Conservation (phyloP, 2,797 vertebrate genomes). For the Sciurus vulgaris region DNA sequence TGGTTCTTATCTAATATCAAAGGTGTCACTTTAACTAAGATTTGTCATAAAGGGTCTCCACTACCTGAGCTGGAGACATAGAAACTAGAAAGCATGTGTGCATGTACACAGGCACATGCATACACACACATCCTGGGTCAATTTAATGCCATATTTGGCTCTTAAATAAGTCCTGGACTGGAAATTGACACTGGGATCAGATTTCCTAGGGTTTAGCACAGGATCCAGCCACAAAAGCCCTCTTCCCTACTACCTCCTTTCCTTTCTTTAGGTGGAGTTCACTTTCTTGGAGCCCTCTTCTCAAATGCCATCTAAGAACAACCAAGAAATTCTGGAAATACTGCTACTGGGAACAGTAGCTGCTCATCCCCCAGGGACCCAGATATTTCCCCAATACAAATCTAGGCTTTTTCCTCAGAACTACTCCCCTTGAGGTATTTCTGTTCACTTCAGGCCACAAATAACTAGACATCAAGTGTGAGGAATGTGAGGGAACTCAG, state of each 20-base stretch:
- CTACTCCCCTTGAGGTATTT: neutral
- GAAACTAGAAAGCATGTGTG: neutral
- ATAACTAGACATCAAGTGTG: neutral
- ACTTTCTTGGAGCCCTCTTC: neutral
- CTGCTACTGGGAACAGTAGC: neutral
- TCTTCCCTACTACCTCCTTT: neutral
- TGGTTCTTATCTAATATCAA: neutral
- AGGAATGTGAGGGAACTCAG: neutral
- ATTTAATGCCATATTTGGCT: conserved; percentile 22
- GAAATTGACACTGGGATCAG: neutral
- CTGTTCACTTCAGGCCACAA: neutral
- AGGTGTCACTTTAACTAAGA: conserved; percentile 37
- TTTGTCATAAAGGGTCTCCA: neutral
- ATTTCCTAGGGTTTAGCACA: neutral
- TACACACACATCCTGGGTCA: neutral
- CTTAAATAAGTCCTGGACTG: neutral
- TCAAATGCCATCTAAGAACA: neutral
- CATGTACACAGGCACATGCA: neutral
- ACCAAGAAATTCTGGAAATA: conserved; percentile 41
- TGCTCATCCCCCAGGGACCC: neutral
- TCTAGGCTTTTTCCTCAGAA: neutral
- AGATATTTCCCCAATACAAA: neutral
- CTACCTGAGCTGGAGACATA: neutral
- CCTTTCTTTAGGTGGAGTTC: neutral
- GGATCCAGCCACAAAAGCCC: neutral